These are phyloP conservation scores for Arizona elegans DNA, from an alignment of 2,113 vertebrate species.

Conservation along the genomic window DNA sequence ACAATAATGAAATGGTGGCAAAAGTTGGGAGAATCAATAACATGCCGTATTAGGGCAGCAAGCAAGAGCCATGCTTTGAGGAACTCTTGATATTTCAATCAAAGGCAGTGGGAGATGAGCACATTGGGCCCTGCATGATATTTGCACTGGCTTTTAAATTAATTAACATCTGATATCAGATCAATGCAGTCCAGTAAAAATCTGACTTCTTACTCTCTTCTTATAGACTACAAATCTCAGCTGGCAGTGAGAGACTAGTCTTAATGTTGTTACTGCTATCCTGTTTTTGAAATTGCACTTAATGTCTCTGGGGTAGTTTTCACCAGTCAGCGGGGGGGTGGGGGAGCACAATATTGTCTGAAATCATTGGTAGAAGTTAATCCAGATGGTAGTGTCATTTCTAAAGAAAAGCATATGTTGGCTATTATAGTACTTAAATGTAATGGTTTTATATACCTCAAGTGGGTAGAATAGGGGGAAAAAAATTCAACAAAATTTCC, in stretches of 20 bases:
- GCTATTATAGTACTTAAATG: constrained; percentile 80
- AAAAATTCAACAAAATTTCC: constrained; percentile 61
- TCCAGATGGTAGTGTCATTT: constrained; percentile 80
- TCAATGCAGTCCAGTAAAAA: not conserved
- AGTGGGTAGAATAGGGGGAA: constrained; percentile 66
- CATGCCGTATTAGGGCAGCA: constrained; percentile 19
- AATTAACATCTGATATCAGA: constrained; percentile 41
- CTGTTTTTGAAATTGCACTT: constrained; percentile 43
- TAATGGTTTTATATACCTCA: constrained; percentile 80
- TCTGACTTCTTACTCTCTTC: not conserved
- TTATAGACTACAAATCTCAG: constrained; percentile 9
- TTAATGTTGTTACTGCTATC: constrained; percentile 29
- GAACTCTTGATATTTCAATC: constrained; percentile 28
- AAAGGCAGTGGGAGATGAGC: constrained; percentile 18
- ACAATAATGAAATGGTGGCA: constrained; percentile 11
- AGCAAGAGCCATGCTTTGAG: constrained; percentile 38
- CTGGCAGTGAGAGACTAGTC: constrained; percentile 27
- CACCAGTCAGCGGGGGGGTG: constrained; percentile 33
- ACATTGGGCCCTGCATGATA: constrained; percentile 22
- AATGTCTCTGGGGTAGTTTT: constrained; percentile 47
- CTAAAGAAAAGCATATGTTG: constrained; percentile 83
- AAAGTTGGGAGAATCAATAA: constrained; percentile 31
- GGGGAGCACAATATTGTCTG: constrained; percentile 70
- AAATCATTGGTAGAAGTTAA: constrained; percentile 76
- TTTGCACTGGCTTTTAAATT: not conserved